These are phyloP conservation scores for Fratercula arctica DNA, from an alignment of 2,797 vertebrate genomes.

Conservation along the genomic window DNA sequence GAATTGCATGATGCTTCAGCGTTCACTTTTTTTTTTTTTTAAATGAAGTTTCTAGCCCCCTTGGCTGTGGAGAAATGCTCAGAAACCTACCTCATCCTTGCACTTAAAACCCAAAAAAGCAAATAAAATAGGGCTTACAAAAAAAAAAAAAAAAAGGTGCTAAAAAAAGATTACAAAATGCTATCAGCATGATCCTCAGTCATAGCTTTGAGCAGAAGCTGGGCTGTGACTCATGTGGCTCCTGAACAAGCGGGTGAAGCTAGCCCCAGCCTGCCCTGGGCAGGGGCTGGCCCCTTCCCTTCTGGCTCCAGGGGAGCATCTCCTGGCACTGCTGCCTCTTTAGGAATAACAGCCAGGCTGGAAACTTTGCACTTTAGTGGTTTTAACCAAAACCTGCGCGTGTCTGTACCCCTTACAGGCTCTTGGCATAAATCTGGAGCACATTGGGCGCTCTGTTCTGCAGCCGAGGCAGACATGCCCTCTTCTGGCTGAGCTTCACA, in stretches of 20 bases:
- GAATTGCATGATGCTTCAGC: not conserved
- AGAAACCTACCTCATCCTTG: not conserved
- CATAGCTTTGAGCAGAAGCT: not conserved
- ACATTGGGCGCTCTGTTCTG: rapidly evolving
- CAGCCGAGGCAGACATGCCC: not conserved
- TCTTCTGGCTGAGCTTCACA: not conserved
- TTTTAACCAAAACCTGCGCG: not conserved
- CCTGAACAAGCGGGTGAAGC: not conserved
- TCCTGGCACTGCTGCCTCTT: rapidly evolving
- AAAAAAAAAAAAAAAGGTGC: not conserved
- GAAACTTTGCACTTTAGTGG: not conserved
- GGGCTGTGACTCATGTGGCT: not conserved
- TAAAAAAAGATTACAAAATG: not conserved
- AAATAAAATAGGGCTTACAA: not conserved
- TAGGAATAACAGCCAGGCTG: not conserved
- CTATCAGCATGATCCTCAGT: not conserved
- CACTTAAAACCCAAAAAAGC: not conserved
- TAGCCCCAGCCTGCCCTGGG: not conserved
- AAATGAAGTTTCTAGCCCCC: not conserved
- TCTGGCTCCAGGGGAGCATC: not conserved
- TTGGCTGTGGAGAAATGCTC: not conserved
- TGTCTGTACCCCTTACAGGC: rapidly evolving
- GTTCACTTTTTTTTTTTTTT: not conserved
- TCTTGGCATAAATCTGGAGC: rapidly evolving
- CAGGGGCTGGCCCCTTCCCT: not conserved